Conservation (phyloP, 2,888 invertebrate species). For the Pseudococcus jackbeardsleyi region DNA sequence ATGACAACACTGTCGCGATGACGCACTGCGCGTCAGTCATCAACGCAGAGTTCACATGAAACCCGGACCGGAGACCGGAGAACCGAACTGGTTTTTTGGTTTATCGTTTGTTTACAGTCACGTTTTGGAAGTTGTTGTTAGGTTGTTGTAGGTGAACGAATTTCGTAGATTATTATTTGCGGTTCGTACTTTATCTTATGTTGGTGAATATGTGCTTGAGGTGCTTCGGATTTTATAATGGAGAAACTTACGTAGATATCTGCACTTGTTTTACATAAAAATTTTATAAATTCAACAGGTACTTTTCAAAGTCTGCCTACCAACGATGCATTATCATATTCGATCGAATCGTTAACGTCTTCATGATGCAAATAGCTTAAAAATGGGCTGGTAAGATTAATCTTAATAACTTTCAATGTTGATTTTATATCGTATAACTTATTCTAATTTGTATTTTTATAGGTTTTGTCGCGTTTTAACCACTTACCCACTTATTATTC, state of each 20-base stretch:
- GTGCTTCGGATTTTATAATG: neutral
- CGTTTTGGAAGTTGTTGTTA: neutral
- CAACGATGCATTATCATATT: neutral
- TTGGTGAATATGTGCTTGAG: neutral
- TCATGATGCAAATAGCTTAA: neutral
- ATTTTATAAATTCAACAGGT: neutral
- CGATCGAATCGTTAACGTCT: neutral
- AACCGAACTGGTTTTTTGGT: neutral
- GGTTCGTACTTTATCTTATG: neutral
- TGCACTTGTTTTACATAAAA: neutral
- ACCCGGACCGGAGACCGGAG: neutral
- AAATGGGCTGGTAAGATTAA: conserved; percentile 46
- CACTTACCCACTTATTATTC: conserved; percentile 8
- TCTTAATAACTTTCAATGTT: neutral
- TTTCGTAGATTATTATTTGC: neutral
- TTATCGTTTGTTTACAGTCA: conserved; percentile 12
- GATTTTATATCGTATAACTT: neutral
- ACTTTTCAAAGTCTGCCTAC: neutral
- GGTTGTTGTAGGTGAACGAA: neutral
- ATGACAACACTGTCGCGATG: neutral
- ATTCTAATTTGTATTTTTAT: neutral
- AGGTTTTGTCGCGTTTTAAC: conserved; percentile 47
- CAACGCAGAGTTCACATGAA: too few relatives aligned
- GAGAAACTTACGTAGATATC: neutral
- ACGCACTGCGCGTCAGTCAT: too few relatives aligned